Evolutionary conservation across 2,888 invertebrate species (phyloP).

Genomic region (Thereva unica): DNA sequence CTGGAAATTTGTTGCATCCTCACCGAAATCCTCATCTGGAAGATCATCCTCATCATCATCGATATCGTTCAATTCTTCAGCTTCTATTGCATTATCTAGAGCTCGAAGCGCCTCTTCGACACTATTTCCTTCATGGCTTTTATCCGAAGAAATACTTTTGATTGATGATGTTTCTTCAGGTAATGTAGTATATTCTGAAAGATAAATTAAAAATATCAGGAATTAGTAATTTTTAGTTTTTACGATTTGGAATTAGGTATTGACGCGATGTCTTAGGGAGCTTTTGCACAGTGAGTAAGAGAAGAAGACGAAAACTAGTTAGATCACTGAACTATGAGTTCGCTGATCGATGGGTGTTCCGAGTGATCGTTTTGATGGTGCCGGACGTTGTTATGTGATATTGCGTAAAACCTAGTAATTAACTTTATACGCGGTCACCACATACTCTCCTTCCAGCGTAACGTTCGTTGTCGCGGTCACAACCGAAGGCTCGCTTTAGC

Average conservation of each 20-base stretch:
- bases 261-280: constrained; percentile 1
- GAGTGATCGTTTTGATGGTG: no score
- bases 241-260: not conserved
- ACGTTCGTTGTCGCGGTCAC: no score
- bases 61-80: constrained; percentile 39
- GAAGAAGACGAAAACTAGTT: no score
- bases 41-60: constrained; percentile 24
- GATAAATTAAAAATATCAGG: not conserved
- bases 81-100: constrained; percentile 44
- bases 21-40: constrained; percentile 34
- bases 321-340: no score
- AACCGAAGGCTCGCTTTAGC: no score
- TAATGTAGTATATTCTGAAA: constrained; percentile 5
- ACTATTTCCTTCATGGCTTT: constrained; percentile 42
- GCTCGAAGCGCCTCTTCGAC: constrained; percentile 45
- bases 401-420: no score
- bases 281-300: no score
- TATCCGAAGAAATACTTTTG: constrained; percentile 39
- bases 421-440: no score
- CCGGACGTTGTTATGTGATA: no score
- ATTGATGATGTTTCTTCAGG: constrained; percentile 34
- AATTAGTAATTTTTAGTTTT: not conserved
- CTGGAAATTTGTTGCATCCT: constrained; percentile 37
- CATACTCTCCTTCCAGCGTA: no score
- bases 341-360: no score